A percentile compares a stretch with the other conserved stretches of the same genome.
These are phyloP conservation scores for Zosterops hypoxanthus DNA, from an alignment of 2,113 vertebrate species.

Conservation along the genomic window DNA sequence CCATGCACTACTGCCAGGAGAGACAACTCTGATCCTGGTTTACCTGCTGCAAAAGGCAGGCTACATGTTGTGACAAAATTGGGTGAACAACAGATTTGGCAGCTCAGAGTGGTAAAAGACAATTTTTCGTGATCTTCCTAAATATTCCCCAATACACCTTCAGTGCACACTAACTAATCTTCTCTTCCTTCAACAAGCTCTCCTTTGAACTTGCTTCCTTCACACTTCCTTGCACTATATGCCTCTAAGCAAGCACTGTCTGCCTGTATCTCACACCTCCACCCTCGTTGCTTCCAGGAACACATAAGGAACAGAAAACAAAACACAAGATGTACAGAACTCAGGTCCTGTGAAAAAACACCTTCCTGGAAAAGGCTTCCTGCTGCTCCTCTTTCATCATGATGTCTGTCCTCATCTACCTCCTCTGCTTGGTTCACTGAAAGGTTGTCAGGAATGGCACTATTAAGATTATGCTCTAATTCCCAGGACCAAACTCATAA, in stretches of 20 bases:
- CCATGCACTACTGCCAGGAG: neutral
- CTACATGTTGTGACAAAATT: neutral
- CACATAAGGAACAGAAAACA: neutral
- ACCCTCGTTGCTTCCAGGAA: neutral
- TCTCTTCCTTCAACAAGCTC: neutral
- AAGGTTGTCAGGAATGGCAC: neutral
- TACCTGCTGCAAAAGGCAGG: neutral
- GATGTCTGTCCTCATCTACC: neutral
- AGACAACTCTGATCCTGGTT: neutral
- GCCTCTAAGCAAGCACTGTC: neutral
- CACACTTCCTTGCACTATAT: neutral
- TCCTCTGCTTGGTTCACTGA: neutral
- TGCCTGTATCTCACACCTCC: neutral
- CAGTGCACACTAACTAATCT: neutral
- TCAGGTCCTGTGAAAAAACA: neutral
- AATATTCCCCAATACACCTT: neutral
- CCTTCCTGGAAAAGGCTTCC: neutral
- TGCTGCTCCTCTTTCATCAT: neutral
- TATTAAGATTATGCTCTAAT: conserved; percentile 1
- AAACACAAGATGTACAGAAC: neutral
- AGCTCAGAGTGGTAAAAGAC: neutral
- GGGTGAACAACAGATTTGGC: neutral
- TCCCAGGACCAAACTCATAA: neutral
- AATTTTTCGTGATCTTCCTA: neutral
- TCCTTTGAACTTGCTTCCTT: neutral